phyloP scores from a whole-genome alignment of 2,113 vertebrate species.

The Crypturellus undulatus region DNA sequence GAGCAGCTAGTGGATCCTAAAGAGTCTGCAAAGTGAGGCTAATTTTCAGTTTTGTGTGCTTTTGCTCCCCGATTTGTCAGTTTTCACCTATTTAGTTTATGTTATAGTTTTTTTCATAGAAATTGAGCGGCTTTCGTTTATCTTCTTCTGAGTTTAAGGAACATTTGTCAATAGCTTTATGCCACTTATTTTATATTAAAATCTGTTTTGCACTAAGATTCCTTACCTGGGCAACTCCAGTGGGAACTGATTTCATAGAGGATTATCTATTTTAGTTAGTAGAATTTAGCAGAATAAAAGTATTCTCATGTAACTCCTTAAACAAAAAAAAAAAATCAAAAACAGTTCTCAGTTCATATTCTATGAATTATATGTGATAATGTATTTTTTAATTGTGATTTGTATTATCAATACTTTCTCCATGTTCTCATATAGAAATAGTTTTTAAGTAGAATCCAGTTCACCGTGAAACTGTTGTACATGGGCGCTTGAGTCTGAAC shows the following conservation, averaged over 20 bases:
- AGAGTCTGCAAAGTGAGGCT: not conserved
- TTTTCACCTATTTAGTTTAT: not conserved
- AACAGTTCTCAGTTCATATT: not conserved
- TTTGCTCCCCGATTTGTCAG: not conserved
- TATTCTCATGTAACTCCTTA: not conserved
- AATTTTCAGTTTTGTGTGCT: not conserved
- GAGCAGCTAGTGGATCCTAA: not conserved
- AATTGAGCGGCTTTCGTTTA: not conserved
- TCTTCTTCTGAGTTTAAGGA: not conserved
- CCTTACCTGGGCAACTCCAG: not conserved
- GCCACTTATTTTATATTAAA: not conserved
- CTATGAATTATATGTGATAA: not conserved
- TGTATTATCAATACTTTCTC: not conserved
- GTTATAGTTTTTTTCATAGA: not conserved
- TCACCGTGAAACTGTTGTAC: not conserved
- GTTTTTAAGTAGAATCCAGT: not conserved
- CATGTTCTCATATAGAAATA: accelerated
- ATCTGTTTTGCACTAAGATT: not conserved
- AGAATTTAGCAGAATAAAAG: not conserved
- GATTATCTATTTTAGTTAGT: not conserved
- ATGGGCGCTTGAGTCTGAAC: not conserved
- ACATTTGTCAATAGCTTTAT: not conserved
- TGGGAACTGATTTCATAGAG: constrained; percentile 34
- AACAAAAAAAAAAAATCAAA: not conserved
- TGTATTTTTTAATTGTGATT: not conserved